Base-by-base conservation (phyloP, 2,888 invertebrate genomes). In the Cheilosia vulpina region DNA sequence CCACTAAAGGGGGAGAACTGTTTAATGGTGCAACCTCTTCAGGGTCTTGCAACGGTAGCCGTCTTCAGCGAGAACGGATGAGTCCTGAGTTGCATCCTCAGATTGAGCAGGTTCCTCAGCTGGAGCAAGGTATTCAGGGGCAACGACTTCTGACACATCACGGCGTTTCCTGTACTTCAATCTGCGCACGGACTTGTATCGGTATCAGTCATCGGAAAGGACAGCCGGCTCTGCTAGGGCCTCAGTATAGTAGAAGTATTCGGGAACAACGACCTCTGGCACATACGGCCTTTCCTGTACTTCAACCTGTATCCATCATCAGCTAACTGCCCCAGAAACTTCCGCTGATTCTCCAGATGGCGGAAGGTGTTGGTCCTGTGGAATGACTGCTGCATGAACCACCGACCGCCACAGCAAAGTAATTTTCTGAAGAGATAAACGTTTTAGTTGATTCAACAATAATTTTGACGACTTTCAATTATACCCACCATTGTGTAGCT, bases 91-190 rank as follows among this genome's bases (percentile, higher is more conserved):
- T 0, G 24, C 58, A 24, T 71, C 71, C 17, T 58, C 47, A 0
- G 69, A n/a, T 13, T 69, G 52, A 50, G n/a, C 50, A 21, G 50
- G 19, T 9, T 47, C 47, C 66, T 89, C 88, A 0, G 83, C 4
- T 0, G 89, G 88, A 2, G 90, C 88, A 62, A 89, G 75, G 45
- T 89, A 89, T 4, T 89, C 88, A 21, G 87, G 88, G 47, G 88
- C 68, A 27, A 60, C 60, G 15, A 60, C 5, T 19, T 71, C 71
- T 6, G 71, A 71, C 9, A 71, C 71, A 50, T 71, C 71, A 50
- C 71, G 71, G n/a, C 58, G 71, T 19, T 60, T 71, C 50, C 71
- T 71, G 60, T n/a, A n/a, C n/a, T n/a, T 83, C 11, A 83, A 53
- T 13, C 65, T 75, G 15, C 82, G 82, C 21, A 83, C 41, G 19